Conservation (phyloP, 2,888 invertebrate species). For the Dusona sp. region DNA sequence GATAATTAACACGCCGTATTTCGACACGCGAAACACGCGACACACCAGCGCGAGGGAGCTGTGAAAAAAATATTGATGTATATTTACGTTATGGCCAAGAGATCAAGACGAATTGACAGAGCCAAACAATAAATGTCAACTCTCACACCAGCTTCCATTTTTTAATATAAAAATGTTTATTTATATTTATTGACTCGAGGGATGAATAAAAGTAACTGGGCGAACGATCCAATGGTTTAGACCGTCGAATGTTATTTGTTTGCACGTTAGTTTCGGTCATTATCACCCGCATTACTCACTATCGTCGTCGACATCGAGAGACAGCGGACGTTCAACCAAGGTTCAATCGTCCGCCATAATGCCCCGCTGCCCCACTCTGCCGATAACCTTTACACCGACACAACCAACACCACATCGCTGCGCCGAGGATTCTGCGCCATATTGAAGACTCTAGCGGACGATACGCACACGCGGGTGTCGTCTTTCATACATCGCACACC, state of each 20-base stretch:
- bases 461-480: neutral
- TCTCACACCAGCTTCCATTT: slow-evolving; percentile 80
- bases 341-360: slow-evolving; percentile 54
- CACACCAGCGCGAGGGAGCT: slow-evolving; percentile 6
- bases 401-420: neutral
- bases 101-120: slow-evolving; percentile 37
- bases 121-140: slow-evolving; percentile 62
- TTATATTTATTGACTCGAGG: slow-evolving; percentile 4
- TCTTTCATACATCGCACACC: neutral
- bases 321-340: slow-evolving; percentile 58
- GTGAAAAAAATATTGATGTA: neutral
- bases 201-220: neutral
- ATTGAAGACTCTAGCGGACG: slow-evolving; percentile 38
- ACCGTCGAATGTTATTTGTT: slow-evolving; percentile 16
- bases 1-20: slow-evolving; percentile 71
- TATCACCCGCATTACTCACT: slow-evolving; percentile 65
- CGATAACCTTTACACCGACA: neutral
- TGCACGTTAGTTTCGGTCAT: slow-evolving; percentile 50
- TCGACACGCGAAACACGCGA: slow-evolving; percentile 65
- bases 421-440: slow-evolving; percentile 36
- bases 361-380: slow-evolving; percentile 28
- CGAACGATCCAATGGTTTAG: neutral
- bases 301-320: slow-evolving; percentile 34
- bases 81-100: slow-evolving; percentile 39
- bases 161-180: slow-evolving; percentile 43